Evolutionary conservation across 2,113 vertebrate species (phyloP), one percentile per base, ranked within the genome.

Genomic region (Girardinichthys multiradiatus): DNA sequence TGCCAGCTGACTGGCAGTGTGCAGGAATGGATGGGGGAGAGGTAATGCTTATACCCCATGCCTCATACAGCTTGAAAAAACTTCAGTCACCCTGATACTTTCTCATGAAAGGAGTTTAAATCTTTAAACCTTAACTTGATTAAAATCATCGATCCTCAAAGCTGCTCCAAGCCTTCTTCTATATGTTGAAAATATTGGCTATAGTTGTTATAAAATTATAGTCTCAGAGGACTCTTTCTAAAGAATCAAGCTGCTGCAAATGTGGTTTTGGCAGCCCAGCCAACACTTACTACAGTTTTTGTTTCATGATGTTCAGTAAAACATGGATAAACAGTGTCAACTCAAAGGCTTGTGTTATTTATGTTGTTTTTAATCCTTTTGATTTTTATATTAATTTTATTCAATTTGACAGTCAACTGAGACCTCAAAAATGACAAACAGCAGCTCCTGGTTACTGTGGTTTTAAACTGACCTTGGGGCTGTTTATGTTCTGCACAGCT

Each of bases 401-500:
- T 54, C 2, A 12, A 39, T 12, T 39, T 39, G 37, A 10, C 13
- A 11, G 12, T 11, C 8, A 39, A 39, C 24, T 7, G 1, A n/a
- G 48, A 51, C 48, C 48, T 51, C 6, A 51, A 51, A 51, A 51
- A 51, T 21, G 24, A 4, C 42, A 51, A n/a, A 3, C 45, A 1
- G 13, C 2, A 11, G 2, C 39, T 14, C 15, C 39, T 42, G 39
- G 39, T 42, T 42, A 15, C 39, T 15, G 39, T 42, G 39, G 21
- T 17, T 64, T 21, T 58, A 28, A 79, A 63, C 68, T 62, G 64
- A 60, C 21, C 3, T 24, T 21, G 42, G 73, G 27, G 51, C 2
- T 1, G 30, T 73, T 80, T 80, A 9, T 13, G 5, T 62, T 37
- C 27, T 78, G 2, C 48, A n/a, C 48, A 54, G 24, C 31, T 37